phyloP scores from a whole-genome alignment of 2,797 vertebrate genomes.

The Emydoidea blandingii region DNA sequence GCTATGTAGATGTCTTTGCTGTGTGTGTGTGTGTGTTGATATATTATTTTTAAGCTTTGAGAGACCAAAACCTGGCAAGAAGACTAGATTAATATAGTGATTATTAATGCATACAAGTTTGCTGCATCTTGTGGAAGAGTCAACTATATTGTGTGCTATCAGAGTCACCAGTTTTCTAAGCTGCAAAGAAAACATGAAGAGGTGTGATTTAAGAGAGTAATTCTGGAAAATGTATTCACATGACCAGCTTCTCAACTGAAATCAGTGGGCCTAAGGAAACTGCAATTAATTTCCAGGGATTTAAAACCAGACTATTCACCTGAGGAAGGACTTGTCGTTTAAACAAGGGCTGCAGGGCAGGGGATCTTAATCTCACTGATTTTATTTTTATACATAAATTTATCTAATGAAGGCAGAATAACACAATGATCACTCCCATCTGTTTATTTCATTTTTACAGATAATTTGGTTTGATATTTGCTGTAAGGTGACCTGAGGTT shows the following conservation, averaged over 20 bases:
- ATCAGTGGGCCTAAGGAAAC: neutral
- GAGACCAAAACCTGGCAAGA: neutral
- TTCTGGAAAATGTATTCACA: conserved; percentile 4
- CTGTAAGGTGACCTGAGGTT: conserved; percentile 13
- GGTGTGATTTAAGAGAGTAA: neutral
- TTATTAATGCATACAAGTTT: neutral
- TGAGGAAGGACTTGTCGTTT: neutral
- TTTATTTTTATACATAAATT: neutral
- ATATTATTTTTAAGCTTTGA: neutral
- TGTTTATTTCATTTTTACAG: conserved; percentile 1
- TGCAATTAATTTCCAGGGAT: conserved; percentile 5
- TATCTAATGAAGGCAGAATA: conserved; percentile 22
- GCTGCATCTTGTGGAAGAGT: neutral
- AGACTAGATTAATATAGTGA: neutral
- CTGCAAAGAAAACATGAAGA: conserved; percentile 27
- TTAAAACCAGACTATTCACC: neutral
- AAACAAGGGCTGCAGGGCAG: neutral
- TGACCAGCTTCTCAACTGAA: conserved; percentile 3
- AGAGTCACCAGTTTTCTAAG: neutral
- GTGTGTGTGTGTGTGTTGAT: neutral
- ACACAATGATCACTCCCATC: neutral
- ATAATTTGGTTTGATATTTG: neutral
- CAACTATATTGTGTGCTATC: neutral
- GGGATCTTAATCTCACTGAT: neutral
- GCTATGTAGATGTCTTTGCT: too few species aligned